Evolutionary conservation across 2,888 invertebrate genomes (phyloP).

Genomic region (Ramazzottius varieornatus): DNA sequence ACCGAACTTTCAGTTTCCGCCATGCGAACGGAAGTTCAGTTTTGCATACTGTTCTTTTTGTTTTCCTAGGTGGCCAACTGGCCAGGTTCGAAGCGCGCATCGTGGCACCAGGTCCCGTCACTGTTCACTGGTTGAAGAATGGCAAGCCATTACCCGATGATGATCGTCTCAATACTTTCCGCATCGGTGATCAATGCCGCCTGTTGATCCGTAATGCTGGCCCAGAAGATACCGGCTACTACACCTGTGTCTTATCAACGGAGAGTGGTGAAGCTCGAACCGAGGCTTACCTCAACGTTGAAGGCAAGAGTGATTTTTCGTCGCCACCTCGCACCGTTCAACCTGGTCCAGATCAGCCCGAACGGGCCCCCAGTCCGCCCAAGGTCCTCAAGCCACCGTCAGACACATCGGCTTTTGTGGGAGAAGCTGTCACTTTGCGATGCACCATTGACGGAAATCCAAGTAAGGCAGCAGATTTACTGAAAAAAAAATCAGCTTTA

Average conservation of each 20-base stretch:
- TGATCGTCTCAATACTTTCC: not conserved
- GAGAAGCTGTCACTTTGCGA: not conserved
- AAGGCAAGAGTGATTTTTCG: not conserved
- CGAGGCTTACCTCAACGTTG: not conserved
- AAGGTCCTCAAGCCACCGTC: not conserved
- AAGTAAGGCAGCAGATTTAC: not conserved
- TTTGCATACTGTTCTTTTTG: too few species aligned
- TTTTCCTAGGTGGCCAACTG: not conserved
- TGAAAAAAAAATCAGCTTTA: too few species aligned
- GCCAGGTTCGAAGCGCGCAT: not conserved
- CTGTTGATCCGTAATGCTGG: not conserved
- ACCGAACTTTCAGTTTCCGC: too few species aligned
- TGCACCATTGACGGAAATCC: not conserved
- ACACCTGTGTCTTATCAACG: not conserved
- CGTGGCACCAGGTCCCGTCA: not conserved
- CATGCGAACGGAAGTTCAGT: too few species aligned
- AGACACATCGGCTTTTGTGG: not conserved
- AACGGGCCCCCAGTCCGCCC: not conserved
- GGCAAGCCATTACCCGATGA: not conserved
- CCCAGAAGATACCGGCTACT: not conserved
- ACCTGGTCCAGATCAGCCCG: not conserved
- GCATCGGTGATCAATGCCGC: not conserved
- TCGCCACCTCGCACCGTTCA: not conserved
- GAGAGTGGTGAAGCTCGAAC: not conserved
- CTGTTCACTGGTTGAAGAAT: not conserved